Base-by-base conservation (phyloP, 2,888 invertebrate species). In the Cephus pulcher region DNA sequence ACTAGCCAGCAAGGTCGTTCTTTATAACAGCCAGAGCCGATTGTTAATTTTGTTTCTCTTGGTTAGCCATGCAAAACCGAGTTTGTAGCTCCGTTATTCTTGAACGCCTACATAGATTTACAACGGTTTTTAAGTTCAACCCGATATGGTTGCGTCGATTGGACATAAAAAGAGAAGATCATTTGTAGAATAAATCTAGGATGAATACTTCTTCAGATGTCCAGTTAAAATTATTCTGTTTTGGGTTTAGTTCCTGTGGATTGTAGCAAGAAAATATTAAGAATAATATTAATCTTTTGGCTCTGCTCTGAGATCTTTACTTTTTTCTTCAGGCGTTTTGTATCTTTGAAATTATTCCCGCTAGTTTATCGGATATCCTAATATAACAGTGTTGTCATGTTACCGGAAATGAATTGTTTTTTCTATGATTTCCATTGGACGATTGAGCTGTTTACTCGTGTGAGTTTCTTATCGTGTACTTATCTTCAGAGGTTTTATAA, bases 11-110 rank as follows among this genome's bases (percentile, higher is more conserved):
- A 79, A 80, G 75, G 79, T 56, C 56, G 56, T 56, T 56, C 56
- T 56, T 56, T 56, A 56, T 23, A 9, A 56, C 56, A 9, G 56
- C 56, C 56, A 23, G 56, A 56, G 2, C 56, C 56, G 56, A 56
- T 56, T 56, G 56, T 56, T 56, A 56, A 56, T 56, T 23, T 56
- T 23, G 56, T 56, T 89, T 87, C 83, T 88, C 88, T 89, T 89
- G 88, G 84, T 84, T 85, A 86, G 82, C 89, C 88, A 88, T 83
- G 88, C 86, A 81, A 81, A 78, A 85, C 85, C 23, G 23, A 56
- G 56, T 56, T 56, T 9, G 56, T 23, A 56, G 23, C 23, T 56
- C 56, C 56, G 56, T 56, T 56, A 56, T 56, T 56, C 56, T 23
- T 56, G 56, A 56, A 56, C 56, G 56, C 56, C 56, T 56, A 56